A percentile compares a stretch with the other conserved stretches of the same genome.
Conservation (phyloP, 2,888 invertebrate species). For the Andrena haemorrhoa region DNA sequence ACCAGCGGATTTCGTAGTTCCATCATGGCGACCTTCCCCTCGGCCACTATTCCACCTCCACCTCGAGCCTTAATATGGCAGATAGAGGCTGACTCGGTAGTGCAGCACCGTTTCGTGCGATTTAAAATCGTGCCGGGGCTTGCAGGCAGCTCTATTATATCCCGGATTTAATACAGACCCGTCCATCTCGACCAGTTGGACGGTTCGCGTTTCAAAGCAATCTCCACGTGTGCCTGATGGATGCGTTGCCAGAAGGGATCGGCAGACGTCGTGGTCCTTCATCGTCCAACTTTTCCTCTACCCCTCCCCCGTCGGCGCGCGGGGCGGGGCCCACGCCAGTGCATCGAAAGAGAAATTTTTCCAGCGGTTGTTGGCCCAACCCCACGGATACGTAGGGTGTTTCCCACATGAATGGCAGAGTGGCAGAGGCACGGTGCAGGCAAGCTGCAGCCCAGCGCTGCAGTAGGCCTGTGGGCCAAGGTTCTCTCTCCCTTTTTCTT, state of each 20-base stretch:
- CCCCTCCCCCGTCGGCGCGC: not conserved
- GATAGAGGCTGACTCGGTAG: no score
- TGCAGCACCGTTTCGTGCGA: no score
- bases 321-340: conserved; percentile 64
- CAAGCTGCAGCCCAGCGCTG: conserved; percentile 70
- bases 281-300: conserved; percentile 33
- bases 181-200: not conserved
- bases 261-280: conserved; percentile 23
- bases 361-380: conserved; percentile 61
- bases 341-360: conserved; percentile 65
- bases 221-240: not conserved
- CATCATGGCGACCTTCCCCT: not conserved
- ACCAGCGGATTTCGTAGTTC: not conserved
- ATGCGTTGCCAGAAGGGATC: not conserved
- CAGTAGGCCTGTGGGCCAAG: conserved; percentile 76
- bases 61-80: no score
- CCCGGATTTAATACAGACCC: no score
- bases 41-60: no score
- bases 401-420: conserved; percentile 68
- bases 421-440: conserved; percentile 48
- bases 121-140: no score
- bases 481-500: conserved; percentile 57
- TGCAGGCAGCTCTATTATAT: no score
- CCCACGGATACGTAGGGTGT: conserved; percentile 58
- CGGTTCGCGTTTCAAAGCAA: not conserved